Evolutionary conservation across 2,113 vertebrate species (phyloP).

Genomic region (Rhinolophus ferrumequinum): DNA sequence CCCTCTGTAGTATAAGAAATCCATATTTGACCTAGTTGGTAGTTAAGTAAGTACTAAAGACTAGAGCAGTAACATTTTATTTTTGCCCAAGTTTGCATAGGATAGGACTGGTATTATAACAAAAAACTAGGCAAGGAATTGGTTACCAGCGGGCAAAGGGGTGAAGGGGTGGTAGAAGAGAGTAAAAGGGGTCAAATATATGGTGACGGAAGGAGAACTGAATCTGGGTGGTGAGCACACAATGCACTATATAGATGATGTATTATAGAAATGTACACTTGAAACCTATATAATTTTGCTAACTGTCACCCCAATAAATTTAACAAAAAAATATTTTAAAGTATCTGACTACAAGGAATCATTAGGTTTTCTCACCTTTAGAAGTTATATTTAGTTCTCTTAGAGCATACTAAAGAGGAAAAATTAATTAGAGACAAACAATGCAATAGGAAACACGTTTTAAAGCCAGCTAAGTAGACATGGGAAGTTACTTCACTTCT

Average conservation of each 20-base stretch:
- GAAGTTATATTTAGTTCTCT: slow-evolving; percentile 17
- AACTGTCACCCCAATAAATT: no score
- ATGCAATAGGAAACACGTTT: neutral
- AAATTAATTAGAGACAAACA: neutral
- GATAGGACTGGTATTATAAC: neutral
- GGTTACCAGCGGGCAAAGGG: no score
- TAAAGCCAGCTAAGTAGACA: neutral
- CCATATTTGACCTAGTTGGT: neutral
- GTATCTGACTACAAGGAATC: neutral
- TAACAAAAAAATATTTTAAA: neutral
- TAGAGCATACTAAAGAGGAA: neutral
- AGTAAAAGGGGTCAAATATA: no score
- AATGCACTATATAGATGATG: no score
- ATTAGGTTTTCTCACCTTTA: neutral
- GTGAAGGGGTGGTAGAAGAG: no score
- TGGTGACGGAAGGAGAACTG: no score
- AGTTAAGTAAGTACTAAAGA: neutral
- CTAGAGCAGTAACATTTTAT: neutral
- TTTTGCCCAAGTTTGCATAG: neutral
- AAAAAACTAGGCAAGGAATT: neutral
- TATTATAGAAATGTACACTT: no score
- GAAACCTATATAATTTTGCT: no score
- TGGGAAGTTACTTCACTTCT: neutral
- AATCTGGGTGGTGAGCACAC: no score
- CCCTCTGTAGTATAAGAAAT: neutral